phyloP scores from a whole-genome alignment of 2,113 vertebrate genomes.

The western clawed frog (Xenopus tropicalis) region UCB_Xtro_10.0 CM004444.2:108979001-108979500 shows the following conservation, averaged over 20 bases:
- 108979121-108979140: slow-evolving; percentile 38
- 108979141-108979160: slow-evolving; percentile 30
- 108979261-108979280: too few relatives aligned
- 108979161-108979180: slow-evolving; percentile 10
- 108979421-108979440: too few relatives aligned
- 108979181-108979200: slow-evolving; percentile 29
- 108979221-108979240: slow-evolving; percentile 17
- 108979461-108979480: too few relatives aligned
- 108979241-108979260: slow-evolving; percentile 13
- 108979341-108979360: too few relatives aligned
- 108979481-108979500: too few relatives aligned
- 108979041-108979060: slow-evolving; percentile 36
- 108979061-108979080: slow-evolving; percentile 40
- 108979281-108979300: too few relatives aligned
- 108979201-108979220: slow-evolving; percentile 11
- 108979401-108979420: too few relatives aligned
- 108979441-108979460: too few relatives aligned
- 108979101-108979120: slow-evolving; percentile 45
- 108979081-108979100: slow-evolving; percentile 41
- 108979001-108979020: neutral
- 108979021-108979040: slow-evolving; percentile 35
- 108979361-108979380: too few relatives aligned
- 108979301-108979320: too few relatives aligned
- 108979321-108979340: too few relatives aligned
- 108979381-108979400: too few relatives aligned